Conservation (phyloP, 2,113 vertebrate species). For the Prolemur simus region DNA sequence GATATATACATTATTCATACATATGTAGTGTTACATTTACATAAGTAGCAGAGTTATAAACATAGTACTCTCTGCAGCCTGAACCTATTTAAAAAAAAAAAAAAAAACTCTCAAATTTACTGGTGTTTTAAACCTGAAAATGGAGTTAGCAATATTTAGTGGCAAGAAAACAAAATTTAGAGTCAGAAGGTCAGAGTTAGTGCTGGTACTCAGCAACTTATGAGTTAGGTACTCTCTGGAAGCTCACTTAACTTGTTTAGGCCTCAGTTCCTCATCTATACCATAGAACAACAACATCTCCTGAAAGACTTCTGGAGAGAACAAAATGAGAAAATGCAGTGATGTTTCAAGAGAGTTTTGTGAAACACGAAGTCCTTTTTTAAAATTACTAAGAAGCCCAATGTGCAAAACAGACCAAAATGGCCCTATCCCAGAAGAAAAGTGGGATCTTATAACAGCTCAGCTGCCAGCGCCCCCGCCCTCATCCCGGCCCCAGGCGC, state of each 20-base stretch:
- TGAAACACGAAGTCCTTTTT: neutral
- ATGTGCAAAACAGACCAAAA: neutral
- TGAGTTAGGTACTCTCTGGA: neutral
- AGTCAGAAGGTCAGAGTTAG: conserved; percentile 22
- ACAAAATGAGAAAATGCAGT: neutral
- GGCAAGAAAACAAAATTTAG: neutral
- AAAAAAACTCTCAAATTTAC: neutral
- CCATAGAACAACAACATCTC: neutral
- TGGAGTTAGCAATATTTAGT: neutral
- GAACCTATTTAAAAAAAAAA: neutral
- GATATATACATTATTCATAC: neutral
- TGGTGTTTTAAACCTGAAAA: conserved; percentile 20
- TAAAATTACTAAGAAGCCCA: neutral
- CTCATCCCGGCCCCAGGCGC: accelerated
- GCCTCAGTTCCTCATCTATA: neutral
- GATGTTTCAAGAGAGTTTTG: neutral
- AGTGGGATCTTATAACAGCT: neutral
- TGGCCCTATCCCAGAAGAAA: neutral
- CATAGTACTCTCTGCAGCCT: neutral
- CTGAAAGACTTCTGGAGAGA: neutral
- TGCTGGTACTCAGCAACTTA: neutral
- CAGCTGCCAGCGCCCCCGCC: too few species aligned
- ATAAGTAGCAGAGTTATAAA: neutral
- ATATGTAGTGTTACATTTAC: too few species aligned
- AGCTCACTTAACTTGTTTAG: neutral